phyloP scores from a whole-genome alignment of 2,113 vertebrate genomes.

The Motacilla alba region DNA sequence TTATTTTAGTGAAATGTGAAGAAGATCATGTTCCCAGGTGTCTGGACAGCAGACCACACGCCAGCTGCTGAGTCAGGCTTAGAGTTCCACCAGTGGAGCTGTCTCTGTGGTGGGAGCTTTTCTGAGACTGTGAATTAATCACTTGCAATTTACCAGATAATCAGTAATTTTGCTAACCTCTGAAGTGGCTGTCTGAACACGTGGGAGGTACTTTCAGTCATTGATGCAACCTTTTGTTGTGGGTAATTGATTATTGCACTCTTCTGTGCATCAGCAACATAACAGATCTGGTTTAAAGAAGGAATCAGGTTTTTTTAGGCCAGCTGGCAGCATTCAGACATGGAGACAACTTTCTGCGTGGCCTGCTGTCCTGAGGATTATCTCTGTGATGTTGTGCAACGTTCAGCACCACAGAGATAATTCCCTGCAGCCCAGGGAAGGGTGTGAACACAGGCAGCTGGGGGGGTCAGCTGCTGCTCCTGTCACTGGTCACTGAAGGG shows the following conservation, averaged over 20 bases:
- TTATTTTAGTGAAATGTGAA: not conserved
- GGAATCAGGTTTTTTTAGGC: not conserved
- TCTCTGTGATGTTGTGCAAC: fast-evolving
- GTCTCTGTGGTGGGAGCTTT: not conserved
- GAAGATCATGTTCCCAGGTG: not conserved
- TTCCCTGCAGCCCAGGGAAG: not conserved
- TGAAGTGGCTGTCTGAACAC: not conserved
- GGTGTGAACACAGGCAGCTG: not conserved
- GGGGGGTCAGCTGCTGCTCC: not conserved
- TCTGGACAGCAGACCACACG: not conserved
- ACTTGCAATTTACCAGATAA: not conserved
- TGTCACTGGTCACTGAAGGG: not conserved
- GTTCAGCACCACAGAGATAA: not conserved
- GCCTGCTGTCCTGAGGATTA: no score
- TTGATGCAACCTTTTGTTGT: not conserved
- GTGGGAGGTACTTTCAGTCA: not conserved
- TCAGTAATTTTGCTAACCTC: not conserved
- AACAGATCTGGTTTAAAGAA: not conserved
- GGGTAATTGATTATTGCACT: not conserved
- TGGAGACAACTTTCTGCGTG: not conserved
- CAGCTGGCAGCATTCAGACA: not conserved
- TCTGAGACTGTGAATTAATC: not conserved
- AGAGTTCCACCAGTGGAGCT: not conserved
- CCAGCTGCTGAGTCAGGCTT: not conserved
- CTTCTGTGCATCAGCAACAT: not conserved